Conservation (phyloP, 2,888 invertebrate genomes). For the Ariolimax columbianus region DNA sequence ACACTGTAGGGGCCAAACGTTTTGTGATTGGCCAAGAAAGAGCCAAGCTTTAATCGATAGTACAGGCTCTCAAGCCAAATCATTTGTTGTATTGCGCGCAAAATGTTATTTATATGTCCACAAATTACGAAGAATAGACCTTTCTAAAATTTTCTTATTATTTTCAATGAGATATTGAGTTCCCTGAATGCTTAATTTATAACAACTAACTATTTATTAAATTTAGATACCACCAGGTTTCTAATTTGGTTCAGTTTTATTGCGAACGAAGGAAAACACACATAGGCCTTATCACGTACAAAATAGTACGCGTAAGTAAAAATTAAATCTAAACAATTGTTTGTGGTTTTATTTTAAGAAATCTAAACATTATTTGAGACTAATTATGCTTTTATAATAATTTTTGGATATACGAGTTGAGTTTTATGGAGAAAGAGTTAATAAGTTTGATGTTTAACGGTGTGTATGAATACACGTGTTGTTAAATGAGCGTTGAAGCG, state of each 20-base stretch:
- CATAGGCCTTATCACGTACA: constrained; percentile 27
- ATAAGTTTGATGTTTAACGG: not conserved
- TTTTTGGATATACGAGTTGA: not conserved
- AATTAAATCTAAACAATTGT: not conserved
- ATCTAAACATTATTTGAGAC: not conserved
- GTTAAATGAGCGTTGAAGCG: constrained; percentile 45
- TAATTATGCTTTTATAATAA: not conserved
- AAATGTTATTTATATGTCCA: not conserved
- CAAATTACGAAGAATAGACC: not conserved
- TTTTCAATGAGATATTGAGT: too few species aligned
- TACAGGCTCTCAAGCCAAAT: constrained; percentile 35
- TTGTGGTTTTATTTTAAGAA: not conserved
- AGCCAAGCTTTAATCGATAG: constrained; percentile 51
- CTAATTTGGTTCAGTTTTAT: too few species aligned
- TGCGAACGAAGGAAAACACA: not conserved
- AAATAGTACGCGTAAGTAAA: not conserved
- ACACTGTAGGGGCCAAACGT: not conserved
- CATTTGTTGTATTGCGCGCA: not conserved
- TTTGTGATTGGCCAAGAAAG: constrained; percentile 50
- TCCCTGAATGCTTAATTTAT: not conserved
- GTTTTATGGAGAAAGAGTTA: not conserved
- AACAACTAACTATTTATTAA: not conserved
- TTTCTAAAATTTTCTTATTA: not conserved
- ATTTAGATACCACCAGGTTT: not conserved
- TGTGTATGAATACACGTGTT: constrained; percentile 48